phyloP scores from a whole-genome alignment of 2,888 invertebrate genomes.

The Muschampia plurimacula region DNA sequence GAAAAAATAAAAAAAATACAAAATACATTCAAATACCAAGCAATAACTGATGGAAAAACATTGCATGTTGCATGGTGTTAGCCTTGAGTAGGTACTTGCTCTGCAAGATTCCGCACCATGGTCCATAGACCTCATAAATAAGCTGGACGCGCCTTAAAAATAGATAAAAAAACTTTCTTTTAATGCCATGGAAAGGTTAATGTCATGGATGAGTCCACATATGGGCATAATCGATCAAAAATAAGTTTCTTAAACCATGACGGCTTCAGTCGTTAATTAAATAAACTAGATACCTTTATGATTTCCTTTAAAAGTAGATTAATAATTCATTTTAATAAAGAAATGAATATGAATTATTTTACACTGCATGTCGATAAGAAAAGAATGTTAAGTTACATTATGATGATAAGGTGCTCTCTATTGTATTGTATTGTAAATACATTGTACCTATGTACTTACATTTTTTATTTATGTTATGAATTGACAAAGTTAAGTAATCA shows the following conservation, averaged over 20 bases:
- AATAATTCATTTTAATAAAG: background rate
- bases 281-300: background rate
- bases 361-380: background rate
- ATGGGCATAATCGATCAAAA: background rate
- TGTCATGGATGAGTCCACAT: background rate
- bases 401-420: too few relatives aligned
- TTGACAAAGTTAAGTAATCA: too few relatives aligned
- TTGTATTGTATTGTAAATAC: too few relatives aligned
- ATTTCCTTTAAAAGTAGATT: background rate
- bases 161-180: background rate
- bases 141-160: background rate
- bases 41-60: slow-evolving; percentile 5
- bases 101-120: slow-evolving; percentile 5
- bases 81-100: slow-evolving; percentile 2
- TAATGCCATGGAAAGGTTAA: slow-evolving; percentile 21
- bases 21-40: background rate
- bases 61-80: slow-evolving; percentile 5
- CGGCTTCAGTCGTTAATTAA: background rate
- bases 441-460: too few relatives aligned
- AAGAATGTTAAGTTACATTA: too few relatives aligned
- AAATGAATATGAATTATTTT: background rate
- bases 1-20: background rate
- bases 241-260: background rate
- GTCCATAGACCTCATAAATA: slow-evolving; percentile 17
- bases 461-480: too few relatives aligned